Evolutionary conservation across 1,140 invertebrate genomes (phyloP), one percentile per base, ranked within the genome.

Genomic region (Dendroctonus ponderosae): DNA sequence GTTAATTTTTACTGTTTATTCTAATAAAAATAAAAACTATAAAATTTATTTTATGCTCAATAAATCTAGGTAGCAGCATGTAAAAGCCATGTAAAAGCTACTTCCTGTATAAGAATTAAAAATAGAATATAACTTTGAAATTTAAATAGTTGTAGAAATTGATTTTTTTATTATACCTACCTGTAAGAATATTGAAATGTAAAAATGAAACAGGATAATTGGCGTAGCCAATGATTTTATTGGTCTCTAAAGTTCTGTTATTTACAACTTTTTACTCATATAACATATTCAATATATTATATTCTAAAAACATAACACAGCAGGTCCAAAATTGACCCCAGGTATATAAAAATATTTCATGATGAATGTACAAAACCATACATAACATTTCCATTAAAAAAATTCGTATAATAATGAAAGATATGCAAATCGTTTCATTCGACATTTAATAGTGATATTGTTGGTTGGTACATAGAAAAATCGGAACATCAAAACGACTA

Each of bases 281-380:
- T 67, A 67, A 67, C 66, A 62, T 67, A 62, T 62, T 58, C 51
- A 59, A 67, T 67, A 67, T 67, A 67, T 62, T 54, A 60, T 67
- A 60, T 61, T 56, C 40, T 14, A 40, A 57, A 62, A 67, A 67
- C 66, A 48, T 54, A 67, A 67, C 66, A 50, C 40, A 43, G 44
- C 15, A 58, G 57, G 39, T 52, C 38, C 46, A 43, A 61, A 61
- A 64, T 7, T 6, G 14, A 61, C 58, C 65, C 54, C 14, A n/a
- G 5, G 40, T 26, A 61, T 67, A 67, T 56, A 67, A 67, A 67
- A 67, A 67, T 67, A 67, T 61, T 40, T 67, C 40, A n/a, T 53
- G 58, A 67, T 52, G 42, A 61, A 53, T 67, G 39, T 61, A 60
- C 26, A 66, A 58, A 58, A 37, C n/a, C 8, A 39, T 26, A 54